Conservation (phyloP, 2,888 invertebrate genomes). For the Rhagonycha lutea region DNA sequence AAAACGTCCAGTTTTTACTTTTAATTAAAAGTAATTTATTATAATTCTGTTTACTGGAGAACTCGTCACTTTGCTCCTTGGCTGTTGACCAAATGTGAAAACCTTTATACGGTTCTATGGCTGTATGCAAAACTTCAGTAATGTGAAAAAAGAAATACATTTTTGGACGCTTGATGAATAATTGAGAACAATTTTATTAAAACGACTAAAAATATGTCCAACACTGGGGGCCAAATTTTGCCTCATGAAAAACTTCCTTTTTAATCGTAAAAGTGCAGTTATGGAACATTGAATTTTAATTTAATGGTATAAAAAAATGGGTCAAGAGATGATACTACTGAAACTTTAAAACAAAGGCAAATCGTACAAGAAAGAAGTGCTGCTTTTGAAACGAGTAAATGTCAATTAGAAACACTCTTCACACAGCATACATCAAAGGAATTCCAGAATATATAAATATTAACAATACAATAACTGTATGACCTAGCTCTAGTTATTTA, state of each 20-base stretch:
- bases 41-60: too few species aligned
- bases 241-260: not conserved
- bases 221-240: too few species aligned
- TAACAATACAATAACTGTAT: not conserved
- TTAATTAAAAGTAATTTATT: not conserved
- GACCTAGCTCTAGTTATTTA: not conserved
- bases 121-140: not conserved
- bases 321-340: not conserved
- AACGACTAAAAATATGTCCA: not conserved
- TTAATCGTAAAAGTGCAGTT: not conserved
- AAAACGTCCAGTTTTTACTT: not conserved
- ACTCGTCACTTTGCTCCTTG: too few species aligned
- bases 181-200: not conserved
- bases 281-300: not conserved
- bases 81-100: not conserved
- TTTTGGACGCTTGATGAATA: too few species aligned
- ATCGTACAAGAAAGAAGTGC: not conserved
- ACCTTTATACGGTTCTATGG: not conserved
- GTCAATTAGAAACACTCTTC: not conserved
- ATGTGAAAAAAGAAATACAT: not conserved
- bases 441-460: not conserved
- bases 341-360: not conserved
- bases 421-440: not conserved
- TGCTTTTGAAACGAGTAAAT: not conserved
- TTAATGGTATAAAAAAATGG: not conserved